Base-by-base conservation (phyloP, 2,888 invertebrate genomes). In the Leptinotarsa haldemani region DNA sequence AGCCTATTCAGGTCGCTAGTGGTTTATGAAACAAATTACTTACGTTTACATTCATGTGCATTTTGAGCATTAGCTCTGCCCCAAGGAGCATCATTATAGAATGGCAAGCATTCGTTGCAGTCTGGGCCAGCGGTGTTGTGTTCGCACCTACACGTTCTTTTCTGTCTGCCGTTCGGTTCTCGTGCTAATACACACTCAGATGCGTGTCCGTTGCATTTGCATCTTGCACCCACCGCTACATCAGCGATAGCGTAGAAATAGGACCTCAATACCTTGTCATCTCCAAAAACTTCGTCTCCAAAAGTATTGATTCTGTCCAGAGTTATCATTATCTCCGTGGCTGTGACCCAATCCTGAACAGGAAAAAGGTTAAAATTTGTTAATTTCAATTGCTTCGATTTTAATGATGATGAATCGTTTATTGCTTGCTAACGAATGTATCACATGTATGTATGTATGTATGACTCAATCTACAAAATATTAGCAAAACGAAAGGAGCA, bases 121-220 rank as follows among this genome's bases (percentile, higher is more conserved):
- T 98, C 97, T 0, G 94, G 92, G 40, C 99, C 98, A 3, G 94
- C 95, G 0, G 99, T 99, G 86, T 96, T 95, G 88, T 99, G 99
- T 83, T 98, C 95, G 87, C 99, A 99, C 83, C 94, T 92, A 85
- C 93, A 95, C 82, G 94, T 88, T 87, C 91, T 82, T 83, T 89
- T 79, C 80, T 89, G 88, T 63, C 89, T 88, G 0, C 92, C 92
- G 71, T 92, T 90, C 20, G 89, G 84, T 22, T 90, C 87, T 4
- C 90, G 90, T 74, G 92, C 92, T 64, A 90, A 87, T 16, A 93
- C 93, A 85, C 99, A 99, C 84, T 95, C 93, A 46, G 95, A 95
- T 3, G 99, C 98, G 87, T 99, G 99, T 0, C 99, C 99, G 85
- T 99, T 99, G 88, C 99, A 99, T 87, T 98, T 98, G 89, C 99